Base-by-base conservation (phyloP, 2,797 vertebrate species). In the Fratercula arctica region DNA sequence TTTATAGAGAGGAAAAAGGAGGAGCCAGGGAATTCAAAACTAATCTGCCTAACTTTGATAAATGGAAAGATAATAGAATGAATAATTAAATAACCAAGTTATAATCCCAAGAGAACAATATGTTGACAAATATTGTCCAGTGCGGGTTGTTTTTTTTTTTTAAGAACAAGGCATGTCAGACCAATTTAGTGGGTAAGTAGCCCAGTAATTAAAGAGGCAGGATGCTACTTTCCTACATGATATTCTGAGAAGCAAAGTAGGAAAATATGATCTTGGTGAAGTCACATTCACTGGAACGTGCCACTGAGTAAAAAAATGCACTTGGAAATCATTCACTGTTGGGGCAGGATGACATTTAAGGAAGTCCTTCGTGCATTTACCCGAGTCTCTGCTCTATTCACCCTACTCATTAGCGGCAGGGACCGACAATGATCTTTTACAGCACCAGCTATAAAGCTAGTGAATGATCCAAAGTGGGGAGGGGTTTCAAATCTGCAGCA, bases 1-100 rank as follows among this genome's bases (percentile, higher is more conserved):
- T 88, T 61, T 63, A 51, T 5, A 56, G 31, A 85, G 67, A 88
- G 85, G 87, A 94, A 94, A 94, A 88, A 81, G 83, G 54, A 88
- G 54, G 46, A 94, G 85, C 28, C 67, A 95, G 46, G 33, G 77
- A 82, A 88, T 87, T 87, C 46, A 91, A 90, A 79, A 74, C 33
- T 90, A 82, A 88, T 95, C 82, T 84, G 43, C 61, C 56, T 94
- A 72, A 88, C 41, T 86, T 86, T 48, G 87, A 91, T 96, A 93
- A 94, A 93, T 84, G 9, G 63, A 79, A 84, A 94, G 85, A 96
- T 91, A 94, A 84, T 59, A 70, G 43, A 91, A 74, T 16, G 45
- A 86, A 88, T 87, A 73, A 79, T 82, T 84, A 74, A 93, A 87
- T 79, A 92, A 75, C n/a, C 1, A 5, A 72, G 14, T 79, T 79